Conservation (phyloP, 2,113 vertebrate species). For the Sisor rabdophorus region DNA sequence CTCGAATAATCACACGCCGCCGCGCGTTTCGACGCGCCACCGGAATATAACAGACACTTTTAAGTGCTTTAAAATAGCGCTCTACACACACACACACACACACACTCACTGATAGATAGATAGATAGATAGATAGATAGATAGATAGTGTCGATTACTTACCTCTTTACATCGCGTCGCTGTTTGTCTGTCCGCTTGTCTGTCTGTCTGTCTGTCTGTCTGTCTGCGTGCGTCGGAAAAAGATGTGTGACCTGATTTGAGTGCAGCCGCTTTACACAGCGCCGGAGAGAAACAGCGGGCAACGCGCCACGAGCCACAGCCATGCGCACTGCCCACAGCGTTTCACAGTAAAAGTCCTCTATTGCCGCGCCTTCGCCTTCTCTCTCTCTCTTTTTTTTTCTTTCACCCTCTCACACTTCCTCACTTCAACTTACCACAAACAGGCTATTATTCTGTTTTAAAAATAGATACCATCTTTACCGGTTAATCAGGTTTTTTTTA, state of each 20-base stretch:
- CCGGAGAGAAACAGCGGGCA: constrained; percentile 13
- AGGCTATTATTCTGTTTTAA: too few species aligned
- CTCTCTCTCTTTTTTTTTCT: too few species aligned
- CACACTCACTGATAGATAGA: neutral
- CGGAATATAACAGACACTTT: constrained; percentile 6
- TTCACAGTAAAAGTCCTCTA: constrained; percentile 45
- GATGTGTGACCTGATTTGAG: constrained; percentile 18
- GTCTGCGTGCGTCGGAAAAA: neutral
- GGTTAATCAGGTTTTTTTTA: too few species aligned
- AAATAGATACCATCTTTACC: too few species aligned
- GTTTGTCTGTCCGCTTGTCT: neutral
- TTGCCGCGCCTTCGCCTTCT: neutral
- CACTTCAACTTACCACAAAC: too few species aligned
- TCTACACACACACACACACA: neutral
- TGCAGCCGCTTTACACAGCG: neutral
- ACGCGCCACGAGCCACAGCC: constrained; percentile 24
- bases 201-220: neutral
- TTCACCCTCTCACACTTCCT: too few species aligned
- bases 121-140: neutral
- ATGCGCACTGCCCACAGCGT: constrained; percentile 17
- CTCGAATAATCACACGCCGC: neutral
- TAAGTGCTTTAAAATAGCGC: constrained; percentile 6
- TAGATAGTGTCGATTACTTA: constrained; percentile 17
- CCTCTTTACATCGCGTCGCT: constrained; percentile 11
- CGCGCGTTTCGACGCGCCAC: neutral